Conservation (phyloP, 2,113 vertebrate genomes). For the Epinephelus cyanopodus region DNA sequence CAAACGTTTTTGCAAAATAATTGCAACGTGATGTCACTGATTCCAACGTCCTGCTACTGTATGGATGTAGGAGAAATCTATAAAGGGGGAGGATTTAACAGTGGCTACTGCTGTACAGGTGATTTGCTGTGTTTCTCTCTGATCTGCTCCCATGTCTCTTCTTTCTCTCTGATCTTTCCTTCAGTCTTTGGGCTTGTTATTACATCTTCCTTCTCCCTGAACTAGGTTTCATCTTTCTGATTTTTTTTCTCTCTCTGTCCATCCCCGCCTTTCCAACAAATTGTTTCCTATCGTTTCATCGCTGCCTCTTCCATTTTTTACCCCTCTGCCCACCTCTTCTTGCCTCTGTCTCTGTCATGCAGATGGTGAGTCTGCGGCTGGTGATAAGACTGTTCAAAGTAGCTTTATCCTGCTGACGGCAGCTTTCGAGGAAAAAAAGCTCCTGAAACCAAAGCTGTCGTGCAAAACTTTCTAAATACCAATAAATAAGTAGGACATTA, state of each 20-base stretch:
- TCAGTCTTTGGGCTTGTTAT: conserved; percentile 25
- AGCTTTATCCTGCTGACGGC: not conserved
- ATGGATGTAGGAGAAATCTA: too few species aligned
- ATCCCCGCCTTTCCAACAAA: conserved; percentile 28
- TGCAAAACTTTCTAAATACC: conserved; percentile 11
- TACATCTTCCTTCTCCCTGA: conserved; percentile 22
- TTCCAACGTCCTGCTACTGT: not conserved
- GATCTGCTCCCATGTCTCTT: not conserved
- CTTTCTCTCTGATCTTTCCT: conserved; percentile 21
- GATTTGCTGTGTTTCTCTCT: conserved; percentile 16
- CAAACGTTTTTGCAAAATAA: not conserved
- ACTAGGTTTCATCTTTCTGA: conserved; percentile 13
- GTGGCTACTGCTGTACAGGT: not conserved
- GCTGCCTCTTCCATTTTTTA: not conserved
- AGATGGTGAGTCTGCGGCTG: conserved; percentile 3
- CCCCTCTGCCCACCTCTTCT: not conserved
- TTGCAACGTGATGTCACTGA: not conserved
- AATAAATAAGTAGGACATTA: not conserved
- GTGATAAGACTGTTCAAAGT: conserved; percentile 39
- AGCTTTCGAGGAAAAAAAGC: not conserved
- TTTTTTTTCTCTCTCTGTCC: conserved; percentile 6
- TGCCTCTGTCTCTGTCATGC: conserved; percentile 16
- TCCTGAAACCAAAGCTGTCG: conserved; percentile 1
- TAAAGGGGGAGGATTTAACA: not conserved
- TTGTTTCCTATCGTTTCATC: conserved; percentile 39